These are phyloP conservation scores for Sapajus apella DNA, from an alignment of 2,113 vertebrate species.

Conservation along the genomic window DNA sequence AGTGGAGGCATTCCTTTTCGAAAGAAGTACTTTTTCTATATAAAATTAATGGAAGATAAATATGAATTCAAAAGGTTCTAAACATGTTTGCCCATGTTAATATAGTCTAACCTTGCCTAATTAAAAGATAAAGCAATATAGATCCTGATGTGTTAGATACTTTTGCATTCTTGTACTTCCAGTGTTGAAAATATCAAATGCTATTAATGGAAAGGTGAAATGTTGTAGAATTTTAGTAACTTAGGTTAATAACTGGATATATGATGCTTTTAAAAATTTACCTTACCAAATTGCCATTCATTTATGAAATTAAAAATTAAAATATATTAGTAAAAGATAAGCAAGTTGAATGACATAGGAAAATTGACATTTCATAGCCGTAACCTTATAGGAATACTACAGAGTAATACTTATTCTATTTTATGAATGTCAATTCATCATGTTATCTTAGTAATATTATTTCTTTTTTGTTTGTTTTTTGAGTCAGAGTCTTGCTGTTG, in stretches of 20 bases:
- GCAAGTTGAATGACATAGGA: background rate
- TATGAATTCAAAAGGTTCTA: slow-evolving; percentile 35
- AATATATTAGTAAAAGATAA: background rate
- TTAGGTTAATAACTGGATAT: background rate
- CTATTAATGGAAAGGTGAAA: slow-evolving; percentile 10
- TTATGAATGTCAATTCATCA: background rate
- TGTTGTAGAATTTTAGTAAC: background rate
- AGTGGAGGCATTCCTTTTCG: background rate
- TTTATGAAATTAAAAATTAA: slow-evolving; percentile 29
- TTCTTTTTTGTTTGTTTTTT: background rate
- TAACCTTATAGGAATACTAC: background rate
- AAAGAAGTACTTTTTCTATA: background rate
- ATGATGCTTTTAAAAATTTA: background rate
- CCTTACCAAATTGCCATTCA: slow-evolving; percentile 2
- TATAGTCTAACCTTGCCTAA: background rate
- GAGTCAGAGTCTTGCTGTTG: no score
- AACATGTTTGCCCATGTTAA: background rate
- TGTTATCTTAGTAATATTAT: background rate
- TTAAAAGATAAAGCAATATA: background rate
- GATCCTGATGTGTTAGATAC: background rate
- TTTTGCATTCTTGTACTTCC: background rate
- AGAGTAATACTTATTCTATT: background rate
- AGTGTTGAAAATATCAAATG: slow-evolving; percentile 21
- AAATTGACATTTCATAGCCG: background rate
- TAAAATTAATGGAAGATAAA: background rate